Evolutionary conservation across 1,140 invertebrate species (phyloP).

Genomic region (Drosophila ironensis): DNA sequence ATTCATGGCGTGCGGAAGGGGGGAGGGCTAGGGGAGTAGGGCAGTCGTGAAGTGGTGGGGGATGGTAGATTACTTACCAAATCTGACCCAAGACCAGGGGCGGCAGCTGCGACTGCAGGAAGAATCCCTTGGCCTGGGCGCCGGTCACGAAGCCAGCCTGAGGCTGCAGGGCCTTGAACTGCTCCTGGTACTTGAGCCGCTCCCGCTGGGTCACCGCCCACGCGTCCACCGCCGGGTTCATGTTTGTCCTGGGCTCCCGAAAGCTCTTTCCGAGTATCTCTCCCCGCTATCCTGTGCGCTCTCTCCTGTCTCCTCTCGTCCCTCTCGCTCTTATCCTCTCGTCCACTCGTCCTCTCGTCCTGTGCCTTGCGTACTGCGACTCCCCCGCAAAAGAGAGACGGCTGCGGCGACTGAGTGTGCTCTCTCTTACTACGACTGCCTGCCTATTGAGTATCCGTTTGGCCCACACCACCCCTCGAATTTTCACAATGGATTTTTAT

Average conservation of each 20-base stretch:
- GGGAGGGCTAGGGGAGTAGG: background rate
- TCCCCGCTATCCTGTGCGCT: background rate
- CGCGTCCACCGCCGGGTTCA: conserved; percentile 86
- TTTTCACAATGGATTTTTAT: conserved; percentile 80
- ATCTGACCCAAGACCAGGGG: conserved; percentile 94
- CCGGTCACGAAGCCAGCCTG: conserved; percentile 94
- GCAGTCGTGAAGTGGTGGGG: background rate
- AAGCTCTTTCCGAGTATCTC: no score
- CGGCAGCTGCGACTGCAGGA: conserved; percentile 95
- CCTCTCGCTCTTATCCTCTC: background rate
- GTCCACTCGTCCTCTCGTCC: no score
- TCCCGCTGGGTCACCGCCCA: conserved; percentile 95
- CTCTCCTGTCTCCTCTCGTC: conserved; percentile 1
- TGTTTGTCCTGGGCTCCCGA: conserved; percentile 28
- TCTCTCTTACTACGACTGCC: conserved; percentile 42
- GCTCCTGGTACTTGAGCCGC: conserved; percentile 93
- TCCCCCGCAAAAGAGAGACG: conserved; percentile 31
- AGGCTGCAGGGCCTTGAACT: conserved; percentile 94
- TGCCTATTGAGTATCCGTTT: conserved; percentile 72
- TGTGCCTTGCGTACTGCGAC: conserved; percentile 36
- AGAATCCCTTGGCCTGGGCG: conserved; percentile 96
- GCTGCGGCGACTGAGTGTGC: conserved; percentile 44
- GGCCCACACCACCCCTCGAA: conserved; percentile 75
- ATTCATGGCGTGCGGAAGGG: conserved; percentile 83
- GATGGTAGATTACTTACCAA: conserved; percentile 87